Evolutionary conservation across 2,888 invertebrate species (phyloP).

Genomic region (Hetaerina titia): DNA sequence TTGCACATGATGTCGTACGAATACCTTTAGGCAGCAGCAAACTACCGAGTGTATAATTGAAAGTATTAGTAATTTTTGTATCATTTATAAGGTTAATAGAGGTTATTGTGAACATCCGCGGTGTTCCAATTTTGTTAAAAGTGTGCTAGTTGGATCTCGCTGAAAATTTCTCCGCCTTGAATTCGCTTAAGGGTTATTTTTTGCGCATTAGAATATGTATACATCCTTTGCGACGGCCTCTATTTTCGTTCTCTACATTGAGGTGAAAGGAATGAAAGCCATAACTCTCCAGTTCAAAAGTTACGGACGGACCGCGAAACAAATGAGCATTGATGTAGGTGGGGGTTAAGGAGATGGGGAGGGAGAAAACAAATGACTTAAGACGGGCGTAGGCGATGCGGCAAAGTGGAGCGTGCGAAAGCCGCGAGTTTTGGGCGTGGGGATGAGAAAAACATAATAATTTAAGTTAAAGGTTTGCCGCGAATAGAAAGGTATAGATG

Average conservation of each 20-base stretch:
- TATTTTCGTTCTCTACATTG: background rate
- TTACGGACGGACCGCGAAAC: background rate
- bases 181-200: background rate
- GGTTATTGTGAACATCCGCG: background rate
- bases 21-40: too few species aligned
- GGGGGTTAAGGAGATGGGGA: background rate
- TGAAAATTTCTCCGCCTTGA: background rate
- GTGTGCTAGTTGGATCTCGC: background rate
- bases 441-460: background rate
- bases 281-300: background rate
- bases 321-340: slow-evolving; percentile 9
- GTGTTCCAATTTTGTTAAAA: background rate
- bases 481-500: slow-evolving; percentile 6
- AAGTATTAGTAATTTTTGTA: background rate
- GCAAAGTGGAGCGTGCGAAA: slow-evolving; percentile 37
- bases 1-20: too few species aligned
- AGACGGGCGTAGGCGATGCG: slow-evolving; percentile 16
- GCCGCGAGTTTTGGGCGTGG: background rate
- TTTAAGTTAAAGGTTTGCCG: slow-evolving; percentile 1
- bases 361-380: background rate
- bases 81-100: background rate
- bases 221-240: background rate
- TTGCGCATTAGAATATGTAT: background rate
- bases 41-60: too few species aligned
- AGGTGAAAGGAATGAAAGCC: background rate